These are phyloP conservation scores for Eucera pruinosa DNA, from an alignment of 2,888 invertebrate species.

Conservation along the genomic window DNA sequence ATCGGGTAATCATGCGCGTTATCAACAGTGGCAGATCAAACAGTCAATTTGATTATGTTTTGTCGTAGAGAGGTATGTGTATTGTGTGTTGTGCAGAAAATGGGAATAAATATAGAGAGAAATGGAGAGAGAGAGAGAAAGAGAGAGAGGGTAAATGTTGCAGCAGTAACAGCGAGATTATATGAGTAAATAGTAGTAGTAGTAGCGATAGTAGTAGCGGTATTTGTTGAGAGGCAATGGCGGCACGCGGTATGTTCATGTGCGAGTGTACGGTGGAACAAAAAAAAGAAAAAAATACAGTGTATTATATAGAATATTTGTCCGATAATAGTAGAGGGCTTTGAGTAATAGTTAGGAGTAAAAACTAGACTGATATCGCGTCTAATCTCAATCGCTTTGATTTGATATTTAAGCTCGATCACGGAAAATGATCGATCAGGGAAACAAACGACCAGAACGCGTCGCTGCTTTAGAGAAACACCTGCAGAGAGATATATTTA, in stretches of 20 bases:
- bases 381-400: constrained; percentile 29
- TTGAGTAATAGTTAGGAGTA: neutral
- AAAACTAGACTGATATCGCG: neutral
- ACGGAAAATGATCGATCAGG: too few relatives aligned
- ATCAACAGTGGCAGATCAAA: constrained; percentile 31
- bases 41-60: neutral
- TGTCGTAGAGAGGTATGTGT: neutral
- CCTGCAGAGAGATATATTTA: too few relatives aligned
- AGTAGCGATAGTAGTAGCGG: constrained; percentile 40
- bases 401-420: neutral
- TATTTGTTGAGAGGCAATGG: constrained; percentile 45
- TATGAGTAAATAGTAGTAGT: too few relatives aligned
- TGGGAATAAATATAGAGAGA: neutral
- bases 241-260: constrained; percentile 68
- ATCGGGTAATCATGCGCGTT: constrained; percentile 71
- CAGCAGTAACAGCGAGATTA: constrained; percentile 16
- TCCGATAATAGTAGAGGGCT: constrained; percentile 25
- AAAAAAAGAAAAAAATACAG: constrained; percentile 69
- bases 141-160: constrained; percentile 10
- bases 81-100: neutral
- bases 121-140: constrained; percentile 10
- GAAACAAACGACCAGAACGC: too few relatives aligned
- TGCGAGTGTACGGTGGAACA: constrained; percentile 68
- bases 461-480: too few relatives aligned
- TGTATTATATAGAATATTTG: constrained; percentile 61